Evolutionary conservation across 92 coral and sea anemone species (phyloP).

Genomic region (Anthopleura xanthogrammica): DNA sequence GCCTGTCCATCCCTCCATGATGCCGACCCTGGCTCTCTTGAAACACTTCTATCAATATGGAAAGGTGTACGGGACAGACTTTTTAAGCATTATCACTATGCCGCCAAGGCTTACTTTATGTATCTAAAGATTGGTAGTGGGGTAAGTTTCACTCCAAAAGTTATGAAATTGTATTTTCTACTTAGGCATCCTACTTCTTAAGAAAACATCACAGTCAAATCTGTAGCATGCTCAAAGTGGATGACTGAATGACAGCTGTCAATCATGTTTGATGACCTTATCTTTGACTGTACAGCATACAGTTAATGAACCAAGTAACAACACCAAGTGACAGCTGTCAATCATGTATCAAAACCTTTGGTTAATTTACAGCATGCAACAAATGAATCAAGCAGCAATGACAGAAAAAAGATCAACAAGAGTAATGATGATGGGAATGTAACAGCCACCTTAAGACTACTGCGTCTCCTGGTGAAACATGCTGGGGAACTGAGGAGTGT

Average conservation of each 20-base stretch:
- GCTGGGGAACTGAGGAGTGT: slow-evolving; percentile 91
- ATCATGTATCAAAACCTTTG: no score
- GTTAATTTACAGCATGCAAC: no score
- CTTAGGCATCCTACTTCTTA: no score
- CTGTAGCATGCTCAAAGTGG: no score
- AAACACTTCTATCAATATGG: slow-evolving; percentile 82
- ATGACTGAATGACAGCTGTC: background rate
- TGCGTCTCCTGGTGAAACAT: slow-evolving; percentile 93
- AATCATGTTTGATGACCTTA: no score
- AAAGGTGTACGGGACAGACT: slow-evolving; percentile 87
- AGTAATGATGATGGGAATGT: slow-evolving; percentile 94
- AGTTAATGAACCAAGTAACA: no score
- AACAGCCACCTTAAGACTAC: slow-evolving; percentile 93
- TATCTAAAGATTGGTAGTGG: slow-evolving; percentile 79
- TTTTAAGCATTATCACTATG: slow-evolving; percentile 93
- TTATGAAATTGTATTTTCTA: no score
- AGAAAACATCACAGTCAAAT: no score
- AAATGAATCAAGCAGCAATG: background rate
- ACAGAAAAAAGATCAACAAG: slow-evolving; percentile 40
- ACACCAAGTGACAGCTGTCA: no score
- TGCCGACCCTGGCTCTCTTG: slow-evolving; percentile 67
- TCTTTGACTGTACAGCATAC: no score
- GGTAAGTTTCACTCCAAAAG: slow-evolving; percentile 37
- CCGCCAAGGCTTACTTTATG: slow-evolving; percentile 97
- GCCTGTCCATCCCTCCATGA: slow-evolving; percentile 77